Base-by-base conservation (phyloP, 2,113 vertebrate species). In the Brachyhypopomus occidentalis region DNA sequence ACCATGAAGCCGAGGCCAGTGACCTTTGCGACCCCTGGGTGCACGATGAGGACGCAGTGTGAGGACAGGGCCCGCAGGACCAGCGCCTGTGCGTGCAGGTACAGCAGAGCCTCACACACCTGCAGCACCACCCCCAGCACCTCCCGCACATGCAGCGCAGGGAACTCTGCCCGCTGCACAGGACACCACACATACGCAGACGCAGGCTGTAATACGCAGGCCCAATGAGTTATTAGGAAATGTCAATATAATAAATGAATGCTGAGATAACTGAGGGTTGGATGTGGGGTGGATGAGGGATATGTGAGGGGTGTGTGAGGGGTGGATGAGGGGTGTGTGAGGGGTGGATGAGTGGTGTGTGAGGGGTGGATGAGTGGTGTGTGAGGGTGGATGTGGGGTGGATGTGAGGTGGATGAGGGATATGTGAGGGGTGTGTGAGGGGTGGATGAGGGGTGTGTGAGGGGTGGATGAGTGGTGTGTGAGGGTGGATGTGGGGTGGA, bases 61-160 rank as follows among this genome's bases (percentile, higher is more conserved):
- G 92, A 93, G 38, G 90, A 93, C 19, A 95, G 91, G 16, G 86
- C 80, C 0, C 92, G 85, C 1, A 93, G 89, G 22, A 92, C 88
- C 52, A 86, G 83, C 7, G 87, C 79, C 7, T 56, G 86, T 11
- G 79, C 67, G 52, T 94, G 93, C 78, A 95, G 88, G 86, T 89
- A 94, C 27, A 87, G 78, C 81, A 94, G 89, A 0, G 90, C 92
- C 38, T 94, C 92, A 58, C 90, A 90, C 56, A 92, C 91, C 86
- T 94, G 94, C 59, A 92, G 82, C n/a, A 93, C 72, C 76, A 92
- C 79, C n/a, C 25, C 79, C 41, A 90, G 67, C 83, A 89, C 56
- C 72, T 74, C 83, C 36, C 72, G 77, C 8, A 70, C 64, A 34
- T 75, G 87, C 20, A 87, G 34, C 2, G 48, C 8, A 0, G 88